phyloP scores from a whole-genome alignment of 2,113 vertebrate species.

The Hemiprocne comata region DNA sequence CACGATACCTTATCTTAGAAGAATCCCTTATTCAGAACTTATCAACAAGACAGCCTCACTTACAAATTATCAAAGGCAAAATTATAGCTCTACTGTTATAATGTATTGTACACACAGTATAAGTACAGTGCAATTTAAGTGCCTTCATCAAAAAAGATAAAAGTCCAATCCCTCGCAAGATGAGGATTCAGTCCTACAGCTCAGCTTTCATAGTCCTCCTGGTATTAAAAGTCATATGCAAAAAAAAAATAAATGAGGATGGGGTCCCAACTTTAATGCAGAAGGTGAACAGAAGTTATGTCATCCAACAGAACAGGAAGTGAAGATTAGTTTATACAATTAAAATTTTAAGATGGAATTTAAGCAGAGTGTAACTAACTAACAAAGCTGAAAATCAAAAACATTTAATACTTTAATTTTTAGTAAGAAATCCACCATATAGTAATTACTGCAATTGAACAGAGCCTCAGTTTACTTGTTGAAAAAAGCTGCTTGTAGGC shows the following conservation, averaged over 20 bases:
- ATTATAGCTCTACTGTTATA: neutral
- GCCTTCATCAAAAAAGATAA: neutral
- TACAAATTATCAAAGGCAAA: neutral
- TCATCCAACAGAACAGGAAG: neutral
- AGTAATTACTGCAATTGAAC: neutral
- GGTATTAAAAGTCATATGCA: neutral
- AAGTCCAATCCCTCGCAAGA: neutral
- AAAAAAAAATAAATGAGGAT: neutral
- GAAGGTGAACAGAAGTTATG: neutral
- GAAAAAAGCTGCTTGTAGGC: neutral
- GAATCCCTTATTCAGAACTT: neutral
- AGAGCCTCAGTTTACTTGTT: neutral
- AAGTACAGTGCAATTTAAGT: neutral
- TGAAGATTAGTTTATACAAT: neutral
- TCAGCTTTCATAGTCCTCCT: neutral
- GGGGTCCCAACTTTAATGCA: no score
- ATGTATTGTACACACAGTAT: neutral
- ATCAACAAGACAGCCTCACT: neutral
- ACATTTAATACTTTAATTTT: neutral
- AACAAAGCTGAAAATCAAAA: neutral
- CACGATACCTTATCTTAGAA: neutral
- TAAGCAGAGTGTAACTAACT: neutral
- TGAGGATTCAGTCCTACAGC: neutral
- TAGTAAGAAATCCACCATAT: neutral
- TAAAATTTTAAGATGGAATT: neutral